Base-by-base conservation (phyloP, 2,888 invertebrate species). In the Stratiomys singularior region DNA sequence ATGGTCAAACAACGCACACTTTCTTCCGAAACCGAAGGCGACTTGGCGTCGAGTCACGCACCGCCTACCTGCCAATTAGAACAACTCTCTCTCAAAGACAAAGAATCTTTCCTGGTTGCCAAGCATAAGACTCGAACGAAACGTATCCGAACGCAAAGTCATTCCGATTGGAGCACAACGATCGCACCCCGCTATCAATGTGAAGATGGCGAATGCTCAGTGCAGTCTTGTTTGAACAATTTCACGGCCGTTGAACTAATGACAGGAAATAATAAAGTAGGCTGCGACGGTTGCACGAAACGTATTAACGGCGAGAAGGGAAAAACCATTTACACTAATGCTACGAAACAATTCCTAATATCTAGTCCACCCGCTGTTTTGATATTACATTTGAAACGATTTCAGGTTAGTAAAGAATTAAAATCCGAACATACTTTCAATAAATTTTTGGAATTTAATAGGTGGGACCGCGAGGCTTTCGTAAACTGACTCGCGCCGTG, bases 351-450 rank as follows among this genome's bases (percentile, higher is more conserved):
- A 82, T 92, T 95, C 86, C 89, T 98, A 52, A 93, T 99, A 37
- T 95, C 94, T 80, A 92, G 93, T 84, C 97, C 97, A 27, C 99
- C 99, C 0, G 94, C 97, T 3, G 93, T 99, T 76, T 90, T 99
- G 0, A 99, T 98, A 76, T 88, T 99, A 25, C 99, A 99, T 85
- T 88, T 99, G 80, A 99, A 99, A 88, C 89, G 99, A 80, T 99
- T 99, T 88, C 97, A 98, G 88, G 79, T 80, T 69, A 58, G 4
- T n/a, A 15, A 52, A n/a, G 15, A 52, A 18, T 52, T 52, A 9
- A 13, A 7, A 9, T n/a, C 15, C 3, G 15, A n/a, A n/a, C 7
- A 18, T 13, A 15, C 1, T 25, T 23, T 25, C 15, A 64, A 0
- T 28, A 1, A 5, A 28, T 5, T 27, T 27, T 27, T 28, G 4